These are phyloP conservation scores for Drosophila ochracea DNA, from an alignment of 2,888 invertebrate genomes.

Conservation along the genomic window DNA sequence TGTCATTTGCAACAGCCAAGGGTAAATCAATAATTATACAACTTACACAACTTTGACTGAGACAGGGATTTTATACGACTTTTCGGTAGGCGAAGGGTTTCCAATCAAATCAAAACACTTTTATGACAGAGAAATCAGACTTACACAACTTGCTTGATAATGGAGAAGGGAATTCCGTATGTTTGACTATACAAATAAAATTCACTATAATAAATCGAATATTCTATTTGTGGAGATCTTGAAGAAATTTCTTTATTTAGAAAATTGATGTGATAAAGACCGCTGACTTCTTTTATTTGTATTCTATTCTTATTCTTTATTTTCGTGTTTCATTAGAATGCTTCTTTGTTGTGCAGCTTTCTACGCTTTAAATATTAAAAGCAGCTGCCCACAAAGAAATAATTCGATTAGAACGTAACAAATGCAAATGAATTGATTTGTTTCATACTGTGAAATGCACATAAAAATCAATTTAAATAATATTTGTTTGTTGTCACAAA, in stretches of 20 bases:
- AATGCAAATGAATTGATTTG: not conserved
- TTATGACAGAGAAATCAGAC: not conserved
- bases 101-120: not conserved
- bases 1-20: slow-evolving; percentile 48
- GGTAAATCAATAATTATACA: slow-evolving; percentile 63
- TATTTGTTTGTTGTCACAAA: not conserved
- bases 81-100: not conserved
- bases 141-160: not conserved
- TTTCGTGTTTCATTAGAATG: not conserved
- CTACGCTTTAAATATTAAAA: not conserved
- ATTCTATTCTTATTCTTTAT: too few species aligned
- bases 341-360: not conserved
- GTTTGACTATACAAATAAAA: not conserved
- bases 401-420: not conserved
- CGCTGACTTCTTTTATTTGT: not conserved
- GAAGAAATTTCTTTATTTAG: not conserved
- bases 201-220: not conserved
- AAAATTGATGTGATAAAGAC: not conserved
- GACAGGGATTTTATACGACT: slow-evolving; percentile 36
- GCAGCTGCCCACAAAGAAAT: not conserved
- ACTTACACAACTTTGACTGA: slow-evolving; percentile 20
- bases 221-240: not conserved
- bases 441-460: not conserved
- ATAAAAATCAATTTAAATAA: not conserved
- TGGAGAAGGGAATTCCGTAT: not conserved